A percentile compares a stretch with the other conserved stretches of the same genome.
phyloP scores from a whole-genome alignment of 2,113 vertebrate genomes.

The Xerus inauris region DNA sequence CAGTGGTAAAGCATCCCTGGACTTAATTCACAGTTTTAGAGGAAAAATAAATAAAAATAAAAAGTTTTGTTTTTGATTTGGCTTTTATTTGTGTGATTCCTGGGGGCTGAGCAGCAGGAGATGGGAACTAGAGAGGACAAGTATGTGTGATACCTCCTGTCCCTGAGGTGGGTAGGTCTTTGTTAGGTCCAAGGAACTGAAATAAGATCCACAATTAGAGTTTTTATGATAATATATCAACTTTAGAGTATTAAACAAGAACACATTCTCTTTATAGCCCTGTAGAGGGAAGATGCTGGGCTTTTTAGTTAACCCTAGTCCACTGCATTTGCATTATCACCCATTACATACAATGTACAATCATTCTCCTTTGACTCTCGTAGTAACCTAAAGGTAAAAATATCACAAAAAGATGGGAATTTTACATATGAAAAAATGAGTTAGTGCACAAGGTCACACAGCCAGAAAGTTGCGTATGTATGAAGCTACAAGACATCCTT shows the following conservation, averaged over 20 bases:
- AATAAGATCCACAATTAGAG: background rate
- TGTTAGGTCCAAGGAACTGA: background rate
- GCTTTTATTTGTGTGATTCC: background rate
- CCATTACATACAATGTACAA: background rate
- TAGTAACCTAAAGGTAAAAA: background rate
- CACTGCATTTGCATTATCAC: background rate
- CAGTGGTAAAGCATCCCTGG: no score
- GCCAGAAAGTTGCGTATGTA: background rate
- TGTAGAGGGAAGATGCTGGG: background rate
- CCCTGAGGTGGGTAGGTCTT: background rate
- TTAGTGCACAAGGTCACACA: background rate
- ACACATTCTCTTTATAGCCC: background rate
- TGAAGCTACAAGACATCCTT: background rate
- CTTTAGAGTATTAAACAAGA: background rate
- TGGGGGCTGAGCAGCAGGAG: background rate
- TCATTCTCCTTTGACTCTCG: background rate
- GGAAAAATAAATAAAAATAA: background rate
- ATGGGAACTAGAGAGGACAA: background rate
- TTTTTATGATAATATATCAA: background rate
- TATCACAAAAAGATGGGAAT: background rate
- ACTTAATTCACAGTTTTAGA: no score
- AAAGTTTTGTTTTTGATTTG: background rate
- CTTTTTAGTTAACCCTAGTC: background rate
- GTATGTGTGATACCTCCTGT: background rate
- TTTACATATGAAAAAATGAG: background rate